phyloP scores from a whole-genome alignment of 2,888 invertebrate genomes.

The Agonum fuliginosum region DNA sequence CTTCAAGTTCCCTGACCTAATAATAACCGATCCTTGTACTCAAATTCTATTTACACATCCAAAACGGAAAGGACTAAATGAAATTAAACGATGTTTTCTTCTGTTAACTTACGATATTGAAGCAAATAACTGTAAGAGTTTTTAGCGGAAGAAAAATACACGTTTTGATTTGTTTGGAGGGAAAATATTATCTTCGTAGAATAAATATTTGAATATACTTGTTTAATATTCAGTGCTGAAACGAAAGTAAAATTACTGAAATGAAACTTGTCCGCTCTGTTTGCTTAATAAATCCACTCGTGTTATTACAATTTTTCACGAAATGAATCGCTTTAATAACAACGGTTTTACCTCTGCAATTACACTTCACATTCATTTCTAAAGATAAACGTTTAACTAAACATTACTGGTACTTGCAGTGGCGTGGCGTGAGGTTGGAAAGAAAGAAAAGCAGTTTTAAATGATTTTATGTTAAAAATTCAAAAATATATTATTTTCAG shows the following conservation, averaged over 20 bases:
- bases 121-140: slow-evolving; percentile 7
- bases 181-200: not conserved
- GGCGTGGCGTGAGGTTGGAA: too few relatives aligned
- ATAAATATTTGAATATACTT: slow-evolving; percentile 42
- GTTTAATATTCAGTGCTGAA: slow-evolving; percentile 21
- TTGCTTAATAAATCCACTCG: slow-evolving; percentile 17
- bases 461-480: too few relatives aligned
- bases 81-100: not conserved
- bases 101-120: not conserved
- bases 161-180: slow-evolving; percentile 3
- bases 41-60: not conserved
- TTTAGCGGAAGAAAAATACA: slow-evolving; percentile 5
- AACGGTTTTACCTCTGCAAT: not conserved
- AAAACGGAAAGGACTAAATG: slow-evolving; percentile 14
- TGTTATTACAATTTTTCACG: slow-evolving; percentile 30
- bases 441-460: too few relatives aligned
- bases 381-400: too few relatives aligned
- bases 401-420: too few relatives aligned
- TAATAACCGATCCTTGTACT: slow-evolving; percentile 24
- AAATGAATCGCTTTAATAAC: not conserved
- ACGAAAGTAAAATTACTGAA: slow-evolving; percentile 26
- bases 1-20: slow-evolving; percentile 17
- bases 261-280: slow-evolving; percentile 2
- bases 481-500: too few relatives aligned
- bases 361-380: too few relatives aligned